Percentiles rank a stretch among this genome's conserved stretches.
Conservation (phyloP, 2,113 vertebrate genomes). For the Ceyx margarethae region DNA sequence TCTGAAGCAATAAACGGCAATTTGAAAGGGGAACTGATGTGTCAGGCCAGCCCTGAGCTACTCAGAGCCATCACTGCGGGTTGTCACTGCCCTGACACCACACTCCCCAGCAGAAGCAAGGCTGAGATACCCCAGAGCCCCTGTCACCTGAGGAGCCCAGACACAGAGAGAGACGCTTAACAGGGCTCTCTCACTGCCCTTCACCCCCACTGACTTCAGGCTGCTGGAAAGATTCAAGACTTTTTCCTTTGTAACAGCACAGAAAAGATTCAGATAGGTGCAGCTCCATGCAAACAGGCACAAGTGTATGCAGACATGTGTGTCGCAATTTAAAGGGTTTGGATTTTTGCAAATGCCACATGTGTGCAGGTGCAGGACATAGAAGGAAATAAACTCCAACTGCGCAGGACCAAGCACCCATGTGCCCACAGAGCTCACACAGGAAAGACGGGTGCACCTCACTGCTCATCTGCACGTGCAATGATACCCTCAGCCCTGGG, state of each 20-base stretch:
- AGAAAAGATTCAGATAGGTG: background rate
- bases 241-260: background rate
- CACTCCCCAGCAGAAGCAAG: background rate
- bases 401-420: background rate
- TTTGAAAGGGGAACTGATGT: background rate
- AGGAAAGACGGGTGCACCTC: fast-evolving
- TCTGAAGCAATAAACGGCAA: fast-evolving
- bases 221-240: background rate
- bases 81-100: background rate
- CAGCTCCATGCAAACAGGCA: background rate
- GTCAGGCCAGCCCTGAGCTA: background rate
- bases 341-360: background rate
- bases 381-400: background rate
- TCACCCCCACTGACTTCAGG: background rate
- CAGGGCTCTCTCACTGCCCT: background rate
- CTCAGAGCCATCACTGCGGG: background rate
- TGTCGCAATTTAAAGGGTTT: background rate
- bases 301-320: background rate
- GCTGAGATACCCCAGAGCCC: background rate
- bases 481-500: too few species aligned
- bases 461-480: background rate
- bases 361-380: background rate
- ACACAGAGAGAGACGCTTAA: background rate
- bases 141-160: background rate
- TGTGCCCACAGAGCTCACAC: background rate